Percentiles rank a stretch among this genome's conserved stretches.
These are phyloP conservation scores for Bettongia penicillata DNA, from an alignment of 2,113 vertebrate genomes.

Conservation along the genomic window DNA sequence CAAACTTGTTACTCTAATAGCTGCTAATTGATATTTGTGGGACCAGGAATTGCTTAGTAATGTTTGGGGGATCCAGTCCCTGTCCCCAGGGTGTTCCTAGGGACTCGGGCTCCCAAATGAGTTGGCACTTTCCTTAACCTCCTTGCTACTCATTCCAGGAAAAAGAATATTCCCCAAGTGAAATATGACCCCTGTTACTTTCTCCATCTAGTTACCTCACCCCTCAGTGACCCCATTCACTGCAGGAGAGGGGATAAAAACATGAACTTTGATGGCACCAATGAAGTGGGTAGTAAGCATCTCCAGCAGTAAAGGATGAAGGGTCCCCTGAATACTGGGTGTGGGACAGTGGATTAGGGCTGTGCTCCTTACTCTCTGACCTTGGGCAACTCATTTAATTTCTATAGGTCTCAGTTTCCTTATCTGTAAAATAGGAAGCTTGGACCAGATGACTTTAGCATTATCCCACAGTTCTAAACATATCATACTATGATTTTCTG, in stretches of 20 bases:
- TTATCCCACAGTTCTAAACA: background rate
- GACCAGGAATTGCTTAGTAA: conserved; percentile 17
- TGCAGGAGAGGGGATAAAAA: background rate
- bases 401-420: background rate
- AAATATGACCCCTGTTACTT: conserved; percentile 39
- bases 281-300: conserved; percentile 1
- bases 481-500: background rate
- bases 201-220: conserved; percentile 37
- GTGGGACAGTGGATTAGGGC: background rate
- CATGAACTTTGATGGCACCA: conserved; percentile 2
- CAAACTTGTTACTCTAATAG: conserved; percentile 11
- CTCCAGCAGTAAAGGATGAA: background rate
- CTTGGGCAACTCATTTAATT: background rate
- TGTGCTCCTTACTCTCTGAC: background rate
- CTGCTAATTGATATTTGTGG: conserved; percentile 57
- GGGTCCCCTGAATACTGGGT: background rate
- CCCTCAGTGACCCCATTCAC: background rate
- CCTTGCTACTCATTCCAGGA: background rate
- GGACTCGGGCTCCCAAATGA: background rate
- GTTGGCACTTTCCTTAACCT: conserved; percentile 36
- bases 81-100: conserved; percentile 52
- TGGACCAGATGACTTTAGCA: background rate
- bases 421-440: background rate
- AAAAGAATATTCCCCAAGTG: background rate
- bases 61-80: background rate